These are phyloP conservation scores for Agrilus mali DNA, from an alignment of 2,888 invertebrate species.

Conservation along the genomic window DNA sequence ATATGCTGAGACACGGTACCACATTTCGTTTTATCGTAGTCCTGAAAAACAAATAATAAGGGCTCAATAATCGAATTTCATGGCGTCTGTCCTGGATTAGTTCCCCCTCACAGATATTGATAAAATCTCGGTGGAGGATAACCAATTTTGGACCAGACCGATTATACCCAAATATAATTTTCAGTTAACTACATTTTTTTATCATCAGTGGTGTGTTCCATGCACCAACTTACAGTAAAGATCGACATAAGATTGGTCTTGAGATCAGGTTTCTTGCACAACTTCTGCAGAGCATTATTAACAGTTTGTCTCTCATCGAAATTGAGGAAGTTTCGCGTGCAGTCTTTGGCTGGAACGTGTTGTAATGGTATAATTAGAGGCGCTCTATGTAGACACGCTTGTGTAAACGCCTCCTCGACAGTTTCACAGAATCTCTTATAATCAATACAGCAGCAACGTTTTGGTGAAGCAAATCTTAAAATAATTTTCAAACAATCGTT, in stretches of 20 bases:
- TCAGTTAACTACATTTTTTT: background rate
- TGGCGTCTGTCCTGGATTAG: too few species aligned
- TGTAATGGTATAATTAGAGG: conserved; percentile 56
- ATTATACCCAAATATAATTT: too few species aligned
- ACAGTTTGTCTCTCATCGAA: conserved; percentile 56
- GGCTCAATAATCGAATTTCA: too few species aligned
- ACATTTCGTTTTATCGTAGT: conserved; percentile 53
- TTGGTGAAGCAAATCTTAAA: conserved; percentile 49
- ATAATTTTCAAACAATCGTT: too few species aligned
- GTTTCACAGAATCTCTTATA: conserved; percentile 55
- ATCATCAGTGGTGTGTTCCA: too few species aligned
- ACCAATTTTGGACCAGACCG: too few species aligned
- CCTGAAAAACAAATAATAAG: conserved; percentile 39
- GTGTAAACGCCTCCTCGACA: conserved; percentile 58
- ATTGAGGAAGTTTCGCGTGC: conserved; percentile 53
- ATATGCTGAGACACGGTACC: conserved; percentile 52
- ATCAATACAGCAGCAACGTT: conserved; percentile 45
- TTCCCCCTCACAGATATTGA: too few species aligned
- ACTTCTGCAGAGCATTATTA: conserved; percentile 53
- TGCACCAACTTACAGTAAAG: conserved; percentile 39
- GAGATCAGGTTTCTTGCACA: conserved; percentile 51
- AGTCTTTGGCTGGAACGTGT: conserved; percentile 54
- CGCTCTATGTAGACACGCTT: conserved; percentile 50
- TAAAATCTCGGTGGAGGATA: too few species aligned
- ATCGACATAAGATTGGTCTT: conserved; percentile 56